phyloP scores from a whole-genome alignment of 1,140 invertebrate genomes.

The Branchinecta lindahli region DNA sequence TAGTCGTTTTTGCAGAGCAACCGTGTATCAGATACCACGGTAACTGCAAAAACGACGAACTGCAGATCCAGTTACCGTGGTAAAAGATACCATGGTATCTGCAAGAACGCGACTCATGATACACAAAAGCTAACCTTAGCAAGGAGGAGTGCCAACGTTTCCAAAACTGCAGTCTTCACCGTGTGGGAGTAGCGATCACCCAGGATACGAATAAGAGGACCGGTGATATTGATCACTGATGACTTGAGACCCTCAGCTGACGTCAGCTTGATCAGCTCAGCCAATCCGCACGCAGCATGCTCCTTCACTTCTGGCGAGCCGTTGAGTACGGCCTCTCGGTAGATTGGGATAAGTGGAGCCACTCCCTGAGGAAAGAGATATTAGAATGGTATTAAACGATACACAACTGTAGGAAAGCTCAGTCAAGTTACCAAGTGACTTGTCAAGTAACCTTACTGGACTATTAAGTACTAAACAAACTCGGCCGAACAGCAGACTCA shows the following conservation, averaged over 20 bases:
- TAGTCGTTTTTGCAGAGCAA: too few relatives aligned
- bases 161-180: conserved; percentile 88
- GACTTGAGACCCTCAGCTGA: conserved; percentile 71
- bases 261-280: conserved; percentile 77
- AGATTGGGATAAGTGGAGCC: conserved; percentile 78
- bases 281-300: conserved; percentile 77
- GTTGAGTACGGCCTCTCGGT: conserved; percentile 88
- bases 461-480: too few relatives aligned
- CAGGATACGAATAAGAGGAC: conserved; percentile 89
- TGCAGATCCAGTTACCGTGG: too few relatives aligned
- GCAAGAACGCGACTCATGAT: too few relatives aligned
- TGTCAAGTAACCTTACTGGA: conserved; percentile 2
- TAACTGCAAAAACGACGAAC: too few relatives aligned
- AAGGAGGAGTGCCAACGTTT: conserved; percentile 79
- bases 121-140: conserved; percentile 45
- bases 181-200: conserved; percentile 85
- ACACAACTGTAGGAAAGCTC: too few relatives aligned
- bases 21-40: too few relatives aligned
- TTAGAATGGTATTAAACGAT: too few relatives aligned
- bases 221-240: conserved; percentile 90
- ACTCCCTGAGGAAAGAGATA: conserved; percentile 47
- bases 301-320: conserved; percentile 89
- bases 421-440: conserved; percentile 11
- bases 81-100: too few relatives aligned
- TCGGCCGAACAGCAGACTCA: too few relatives aligned